A percentile compares a stretch with the other conserved stretches of the same genome.
These are phyloP conservation scores for Cyprinella venusta DNA, from an alignment of 2,797 vertebrate species.

Conservation along the genomic window DNA sequence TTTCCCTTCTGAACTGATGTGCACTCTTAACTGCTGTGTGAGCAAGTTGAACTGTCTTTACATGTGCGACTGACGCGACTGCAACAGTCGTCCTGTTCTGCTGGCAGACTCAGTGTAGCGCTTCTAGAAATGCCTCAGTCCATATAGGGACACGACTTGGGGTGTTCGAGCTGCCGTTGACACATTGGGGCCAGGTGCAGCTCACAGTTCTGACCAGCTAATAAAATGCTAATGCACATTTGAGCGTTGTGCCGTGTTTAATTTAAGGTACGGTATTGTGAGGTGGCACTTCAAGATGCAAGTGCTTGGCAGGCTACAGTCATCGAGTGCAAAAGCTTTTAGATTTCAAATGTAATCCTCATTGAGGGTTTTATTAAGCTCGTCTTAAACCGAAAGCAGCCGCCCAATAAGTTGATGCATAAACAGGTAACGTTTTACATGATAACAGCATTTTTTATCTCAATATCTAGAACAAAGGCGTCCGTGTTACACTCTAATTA, in stretches of 20 bases:
- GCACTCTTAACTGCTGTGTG: background rate
- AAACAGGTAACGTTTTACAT: background rate
- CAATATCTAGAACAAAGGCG: too few species aligned
- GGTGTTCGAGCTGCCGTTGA: constrained; percentile 72
- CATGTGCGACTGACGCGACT: background rate
- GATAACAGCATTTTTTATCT: background rate
- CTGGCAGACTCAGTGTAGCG: constrained; percentile 67
- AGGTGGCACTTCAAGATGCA: background rate
- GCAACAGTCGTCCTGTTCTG: constrained; percentile 55
- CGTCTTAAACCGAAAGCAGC: background rate
- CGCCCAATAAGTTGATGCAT: background rate
- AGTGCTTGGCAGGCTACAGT: background rate
- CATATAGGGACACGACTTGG: constrained; percentile 76
- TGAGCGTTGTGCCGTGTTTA: constrained; percentile 35
- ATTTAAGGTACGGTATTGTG: constrained; percentile 43
- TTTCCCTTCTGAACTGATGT: background rate
- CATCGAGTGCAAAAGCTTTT: background rate
- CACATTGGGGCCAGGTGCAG: constrained; percentile 76
- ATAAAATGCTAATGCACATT: constrained; percentile 63
- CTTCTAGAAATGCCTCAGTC: constrained; percentile 71
- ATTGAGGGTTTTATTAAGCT: background rate
- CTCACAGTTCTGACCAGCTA: constrained; percentile 67
- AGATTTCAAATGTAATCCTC: constrained; percentile 6
- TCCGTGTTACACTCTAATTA: too few species aligned
- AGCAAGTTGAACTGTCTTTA: constrained; percentile 5